A percentile compares a stretch with the other conserved stretches of the same genome.
These are phyloP conservation scores for Condylostylus longicornis DNA, from an alignment of 1,140 invertebrate species.

Conservation along the genomic window DNA sequence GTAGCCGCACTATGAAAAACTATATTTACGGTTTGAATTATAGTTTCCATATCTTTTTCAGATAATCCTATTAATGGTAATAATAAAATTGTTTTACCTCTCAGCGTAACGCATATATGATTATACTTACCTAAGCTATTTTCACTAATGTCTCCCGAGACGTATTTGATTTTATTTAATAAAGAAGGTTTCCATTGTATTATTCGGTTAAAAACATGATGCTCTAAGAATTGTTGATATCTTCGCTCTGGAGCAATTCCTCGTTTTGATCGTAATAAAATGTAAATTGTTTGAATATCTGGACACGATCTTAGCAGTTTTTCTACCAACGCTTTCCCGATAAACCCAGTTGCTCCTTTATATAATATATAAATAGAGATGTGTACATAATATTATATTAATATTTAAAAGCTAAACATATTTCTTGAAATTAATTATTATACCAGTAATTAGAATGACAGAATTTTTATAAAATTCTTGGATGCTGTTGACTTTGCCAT, in stretches of 20 bases:
- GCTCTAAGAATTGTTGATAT: too few relatives aligned
- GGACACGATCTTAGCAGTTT: constrained; percentile 57
- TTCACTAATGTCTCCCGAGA: constrained; percentile 31
- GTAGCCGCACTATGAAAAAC: constrained; percentile 82
- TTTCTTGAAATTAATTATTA: too few relatives aligned
- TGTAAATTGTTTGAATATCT: constrained; percentile 50
- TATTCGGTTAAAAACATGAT: too few relatives aligned
- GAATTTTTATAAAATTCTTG: too few relatives aligned
- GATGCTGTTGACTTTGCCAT: too few relatives aligned
- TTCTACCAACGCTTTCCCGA: constrained; percentile 70
- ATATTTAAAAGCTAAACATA: too few relatives aligned
- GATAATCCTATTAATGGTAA: constrained; percentile 53
- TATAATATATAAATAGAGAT: too few relatives aligned
- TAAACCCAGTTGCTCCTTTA: too few relatives aligned
- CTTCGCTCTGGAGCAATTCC: constrained; percentile 45
- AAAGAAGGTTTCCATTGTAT: too few relatives aligned
- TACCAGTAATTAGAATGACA: too few relatives aligned
- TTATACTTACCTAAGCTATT: constrained; percentile 23
- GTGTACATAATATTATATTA: too few relatives aligned
- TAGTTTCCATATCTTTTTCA: constrained; percentile 35
- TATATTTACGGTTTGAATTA: constrained; percentile 46
- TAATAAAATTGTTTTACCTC: not conserved
- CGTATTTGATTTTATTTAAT: constrained; percentile 28
- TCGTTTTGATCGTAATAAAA: constrained; percentile 60
- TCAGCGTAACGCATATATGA: too few relatives aligned